phyloP scores from a whole-genome alignment of 2,113 vertebrate genomes.

The Semnornis frantzii region DNA sequence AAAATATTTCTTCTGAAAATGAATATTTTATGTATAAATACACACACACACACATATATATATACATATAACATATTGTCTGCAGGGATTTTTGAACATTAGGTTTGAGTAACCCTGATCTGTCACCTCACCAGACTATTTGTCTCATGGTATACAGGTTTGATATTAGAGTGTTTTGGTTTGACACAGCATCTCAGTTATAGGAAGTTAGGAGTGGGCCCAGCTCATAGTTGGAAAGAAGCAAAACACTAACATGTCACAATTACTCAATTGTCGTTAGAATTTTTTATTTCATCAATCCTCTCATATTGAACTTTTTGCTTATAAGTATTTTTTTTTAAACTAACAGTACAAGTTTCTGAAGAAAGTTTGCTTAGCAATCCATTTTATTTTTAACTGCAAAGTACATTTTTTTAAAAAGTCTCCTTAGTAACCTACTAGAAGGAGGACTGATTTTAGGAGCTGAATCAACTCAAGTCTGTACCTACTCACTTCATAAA shows the following conservation, averaged over 20 bases:
- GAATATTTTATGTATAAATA: background rate
- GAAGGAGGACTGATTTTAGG: background rate
- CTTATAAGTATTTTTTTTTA: background rate
- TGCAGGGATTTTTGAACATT: background rate
- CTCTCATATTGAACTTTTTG: background rate
- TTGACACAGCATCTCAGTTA: background rate
- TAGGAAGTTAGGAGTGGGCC: background rate
- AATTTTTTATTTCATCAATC: background rate
- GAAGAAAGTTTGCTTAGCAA: background rate
- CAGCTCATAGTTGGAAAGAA: background rate
- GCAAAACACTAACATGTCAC: background rate
- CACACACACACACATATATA: too few relatives aligned
- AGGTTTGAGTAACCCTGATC: background rate
- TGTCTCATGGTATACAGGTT: background rate
- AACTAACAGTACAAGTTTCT: background rate
- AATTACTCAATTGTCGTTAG: background rate
- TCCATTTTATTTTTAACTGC: background rate
- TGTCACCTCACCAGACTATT: background rate
- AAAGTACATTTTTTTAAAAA: background rate
- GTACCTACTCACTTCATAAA: background rate
- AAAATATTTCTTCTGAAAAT: background rate
- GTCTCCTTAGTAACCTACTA: background rate
- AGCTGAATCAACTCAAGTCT: accelerated
- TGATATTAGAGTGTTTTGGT: background rate
- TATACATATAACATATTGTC: background rate